Evolutionary conservation across 2,888 invertebrate genomes (phyloP), one percentile per base, ranked within the genome.

Genomic region (Tanytarsus gracilentus): DNA sequence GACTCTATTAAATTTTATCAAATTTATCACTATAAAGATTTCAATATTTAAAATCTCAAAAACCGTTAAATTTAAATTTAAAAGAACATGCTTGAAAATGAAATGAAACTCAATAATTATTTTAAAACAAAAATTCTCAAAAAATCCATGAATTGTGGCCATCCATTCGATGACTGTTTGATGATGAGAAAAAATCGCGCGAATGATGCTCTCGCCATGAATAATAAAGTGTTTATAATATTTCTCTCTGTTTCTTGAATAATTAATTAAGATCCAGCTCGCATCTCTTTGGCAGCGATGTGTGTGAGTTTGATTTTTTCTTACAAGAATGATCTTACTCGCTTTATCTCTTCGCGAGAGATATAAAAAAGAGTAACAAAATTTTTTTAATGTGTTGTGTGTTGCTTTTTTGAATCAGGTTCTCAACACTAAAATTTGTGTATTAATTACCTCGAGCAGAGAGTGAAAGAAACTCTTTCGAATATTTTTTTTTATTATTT

Each of bases 151-250:
- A 7, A 36, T 4, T 36, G 4, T n/a, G 14, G 21, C 18, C 11
- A 18, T 44, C 11, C 11, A 44, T 23, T 23, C 18, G 44, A 44
- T 18, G 18, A 18, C 18, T 16, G 23, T 8, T 23, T 18, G 9
- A 18, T 23, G 21, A 21, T 44, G 23, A 44, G 9, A 44, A 44
- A 18, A 44, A 36, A 44, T 44, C 44, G 44, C 58, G 39, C 44
- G 25, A 40, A 58, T 56, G 56, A 56, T 40, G 23, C 23, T 27
- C 58, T 30, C n/a, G n/a, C 58, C 26, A 58, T 58, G 58, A 58
- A 58, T 58, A 58, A 58, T 58, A 58, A 58, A 58, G 58, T 58
- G 58, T 58, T 58, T 58, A 56, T 56, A 56, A 53, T 53, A 53
- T 53, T 51, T 51, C 18, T 53, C 40, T 53, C 27, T 27, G 36